A percentile compares a stretch with the other conserved stretches of the same genome.
These are phyloP conservation scores for Drosophila algonquin DNA, from an alignment of 2,888 invertebrate genomes.

Conservation along the genomic window DNA sequence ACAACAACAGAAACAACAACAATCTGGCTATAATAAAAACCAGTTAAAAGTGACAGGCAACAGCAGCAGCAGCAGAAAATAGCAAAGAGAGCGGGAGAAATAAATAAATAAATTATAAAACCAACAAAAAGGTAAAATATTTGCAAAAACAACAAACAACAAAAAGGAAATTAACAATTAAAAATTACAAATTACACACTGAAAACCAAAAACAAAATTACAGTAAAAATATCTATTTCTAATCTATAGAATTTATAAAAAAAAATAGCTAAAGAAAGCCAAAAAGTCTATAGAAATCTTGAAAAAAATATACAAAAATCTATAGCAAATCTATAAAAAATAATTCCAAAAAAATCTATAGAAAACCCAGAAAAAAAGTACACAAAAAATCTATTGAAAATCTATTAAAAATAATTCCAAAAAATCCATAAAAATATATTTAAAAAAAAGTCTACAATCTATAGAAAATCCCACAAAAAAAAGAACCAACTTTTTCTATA, in stretches of 20 bases:
- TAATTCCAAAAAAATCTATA: too few species aligned
- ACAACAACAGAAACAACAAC: constrained; percentile 38
- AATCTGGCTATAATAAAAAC: constrained; percentile 50
- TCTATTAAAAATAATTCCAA: too few species aligned
- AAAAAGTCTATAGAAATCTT: not conserved
- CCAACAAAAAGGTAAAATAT: constrained; percentile 49
- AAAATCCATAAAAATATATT: constrained; percentile 10
- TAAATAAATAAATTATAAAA: constrained; percentile 24
- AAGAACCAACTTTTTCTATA: not conserved
- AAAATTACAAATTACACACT: constrained; percentile 13
- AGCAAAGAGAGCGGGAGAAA: constrained; percentile 26
- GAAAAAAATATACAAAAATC: not conserved
- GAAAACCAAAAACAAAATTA: constrained; percentile 3
- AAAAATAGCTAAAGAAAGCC: constrained; percentile 1
- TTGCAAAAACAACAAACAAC: constrained; percentile 34
- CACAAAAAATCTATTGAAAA: too few species aligned
- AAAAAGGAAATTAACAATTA: constrained; percentile 3
- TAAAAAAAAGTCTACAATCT: constrained; percentile 1
- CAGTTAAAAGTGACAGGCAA: constrained; percentile 74
- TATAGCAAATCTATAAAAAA: constrained; percentile 4
- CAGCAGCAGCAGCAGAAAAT: constrained; percentile 26
- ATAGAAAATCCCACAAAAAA: constrained; percentile 25
- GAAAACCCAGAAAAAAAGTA: too few species aligned
- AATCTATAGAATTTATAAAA: not conserved
- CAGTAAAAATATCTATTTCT: not conserved